phyloP scores from a whole-genome alignment of 2,888 invertebrate genomes.

The Megalurothrips usitatus region DNA sequence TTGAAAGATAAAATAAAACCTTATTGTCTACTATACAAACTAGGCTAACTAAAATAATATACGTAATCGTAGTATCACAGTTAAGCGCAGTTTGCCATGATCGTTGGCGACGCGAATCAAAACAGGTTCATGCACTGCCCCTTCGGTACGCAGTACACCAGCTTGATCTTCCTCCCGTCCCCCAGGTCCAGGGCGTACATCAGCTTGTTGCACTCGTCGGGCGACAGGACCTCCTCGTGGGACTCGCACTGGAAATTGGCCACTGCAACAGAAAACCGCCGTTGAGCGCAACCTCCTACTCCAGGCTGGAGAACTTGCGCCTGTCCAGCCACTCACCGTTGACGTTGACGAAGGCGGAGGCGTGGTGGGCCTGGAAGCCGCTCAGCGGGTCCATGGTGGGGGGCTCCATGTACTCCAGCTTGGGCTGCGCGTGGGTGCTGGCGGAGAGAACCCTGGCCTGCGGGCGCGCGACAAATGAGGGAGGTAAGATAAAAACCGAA shows the following conservation, averaged over 20 bases:
- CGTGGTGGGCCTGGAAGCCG: background rate
- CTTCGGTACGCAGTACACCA: background rate
- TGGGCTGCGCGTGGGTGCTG: background rate
- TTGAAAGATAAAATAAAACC: too few relatives aligned
- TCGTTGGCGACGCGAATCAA: background rate
- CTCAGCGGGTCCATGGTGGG: background rate
- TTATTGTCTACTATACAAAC: too few relatives aligned
- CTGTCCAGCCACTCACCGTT: conserved; percentile 2
- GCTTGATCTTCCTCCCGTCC: background rate
- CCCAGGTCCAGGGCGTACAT: conserved; percentile 3
- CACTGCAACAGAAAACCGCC: background rate
- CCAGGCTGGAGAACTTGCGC: background rate
- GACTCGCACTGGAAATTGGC: background rate
- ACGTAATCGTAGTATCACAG: background rate
- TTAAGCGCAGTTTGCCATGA: background rate
- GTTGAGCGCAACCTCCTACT: background rate
- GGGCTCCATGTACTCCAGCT: background rate
- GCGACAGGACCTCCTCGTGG: background rate
- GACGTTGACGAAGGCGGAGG: conserved; percentile 9
- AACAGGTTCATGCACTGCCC: background rate
- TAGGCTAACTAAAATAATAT: too few relatives aligned
- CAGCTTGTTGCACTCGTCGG: conserved; percentile 18
- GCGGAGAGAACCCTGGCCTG: background rate
- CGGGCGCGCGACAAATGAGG: too few relatives aligned
- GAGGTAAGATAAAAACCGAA: too few relatives aligned